Evolutionary conservation across 1,140 invertebrate genomes (phyloP).

Genomic region (Caenorhabditis tropicalis): DNA sequence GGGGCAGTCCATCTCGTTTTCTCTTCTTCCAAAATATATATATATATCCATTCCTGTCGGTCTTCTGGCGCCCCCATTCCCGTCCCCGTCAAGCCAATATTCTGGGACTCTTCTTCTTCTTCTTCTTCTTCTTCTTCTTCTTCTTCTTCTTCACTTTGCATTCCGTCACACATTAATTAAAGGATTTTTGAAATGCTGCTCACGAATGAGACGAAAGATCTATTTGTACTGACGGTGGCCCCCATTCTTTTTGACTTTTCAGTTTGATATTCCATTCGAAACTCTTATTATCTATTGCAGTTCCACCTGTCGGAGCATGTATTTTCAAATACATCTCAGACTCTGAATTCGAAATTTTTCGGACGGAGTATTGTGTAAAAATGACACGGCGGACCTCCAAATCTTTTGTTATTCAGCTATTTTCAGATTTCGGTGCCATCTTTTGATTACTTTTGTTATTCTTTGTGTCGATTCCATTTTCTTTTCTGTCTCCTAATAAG

Average conservation of each 20-base stretch:
- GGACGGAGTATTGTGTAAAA: too few species aligned
- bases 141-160: not conserved
- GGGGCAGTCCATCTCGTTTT: not conserved
- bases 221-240: conserved; percentile 16
- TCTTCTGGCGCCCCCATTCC: conserved; percentile 5
- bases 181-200: conserved; percentile 41
- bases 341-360: too few species aligned
- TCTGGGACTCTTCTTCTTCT: not conserved
- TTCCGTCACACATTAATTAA: conserved; percentile 42
- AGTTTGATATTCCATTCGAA: not conserved
- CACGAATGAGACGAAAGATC: not conserved
- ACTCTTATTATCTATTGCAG: too few species aligned
- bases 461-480: not conserved
- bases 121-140: not conserved
- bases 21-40: not conserved
- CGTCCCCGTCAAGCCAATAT: conserved; percentile 1
- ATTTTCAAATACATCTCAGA: too few species aligned
- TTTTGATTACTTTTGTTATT: conserved; percentile 28
- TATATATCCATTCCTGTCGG: not conserved
- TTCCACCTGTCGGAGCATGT: too few species aligned
- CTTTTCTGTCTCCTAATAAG: not conserved
- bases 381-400: too few species aligned
- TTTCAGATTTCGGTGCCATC: not conserved
- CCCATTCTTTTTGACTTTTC: not conserved
- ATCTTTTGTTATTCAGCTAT: not conserved